phyloP scores from a whole-genome alignment of 2,113 vertebrate genomes.

The Tetrao urogallus region DNA sequence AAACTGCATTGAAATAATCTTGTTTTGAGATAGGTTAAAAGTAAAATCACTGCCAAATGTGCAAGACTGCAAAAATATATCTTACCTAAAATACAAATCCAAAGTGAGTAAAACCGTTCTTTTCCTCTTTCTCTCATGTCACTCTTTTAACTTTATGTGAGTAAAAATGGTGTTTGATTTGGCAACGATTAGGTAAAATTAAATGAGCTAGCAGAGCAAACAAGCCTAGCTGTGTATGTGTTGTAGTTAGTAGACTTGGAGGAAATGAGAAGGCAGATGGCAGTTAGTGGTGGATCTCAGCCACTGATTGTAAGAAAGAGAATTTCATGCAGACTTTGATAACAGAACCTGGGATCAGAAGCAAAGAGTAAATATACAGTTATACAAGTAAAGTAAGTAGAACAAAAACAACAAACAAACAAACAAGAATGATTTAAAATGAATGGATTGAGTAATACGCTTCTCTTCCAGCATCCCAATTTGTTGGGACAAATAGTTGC shows the following conservation, averaged over 20 bases:
- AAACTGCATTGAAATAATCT: not conserved
- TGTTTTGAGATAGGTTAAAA: not conserved
- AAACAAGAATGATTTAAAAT: not conserved
- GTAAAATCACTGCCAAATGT: not conserved
- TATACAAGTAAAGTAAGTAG: not conserved
- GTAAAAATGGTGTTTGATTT: slow-evolving; percentile 58
- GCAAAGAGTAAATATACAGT: not conserved
- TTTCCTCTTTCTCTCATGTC: slow-evolving; percentile 32
- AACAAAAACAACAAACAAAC: not conserved
- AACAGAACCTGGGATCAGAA: not conserved
- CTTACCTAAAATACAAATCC: not conserved
- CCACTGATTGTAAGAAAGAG: slow-evolving; percentile 30
- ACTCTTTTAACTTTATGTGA: slow-evolving; percentile 40
- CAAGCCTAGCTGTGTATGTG: slow-evolving; percentile 29
- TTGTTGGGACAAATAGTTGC: no score
- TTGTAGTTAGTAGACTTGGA: slow-evolving; percentile 39
- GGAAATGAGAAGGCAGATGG: slow-evolving; percentile 3
- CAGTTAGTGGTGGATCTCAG: slow-evolving; percentile 13
- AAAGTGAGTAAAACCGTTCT: slow-evolving; percentile 15
- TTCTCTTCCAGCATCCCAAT: not conserved
- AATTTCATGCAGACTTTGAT: not conserved
- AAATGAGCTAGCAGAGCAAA: slow-evolving; percentile 26
- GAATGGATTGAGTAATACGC: not conserved
- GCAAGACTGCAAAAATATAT: slow-evolving; percentile 1
- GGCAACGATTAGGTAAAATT: slow-evolving; percentile 28